These are phyloP conservation scores for Antigone vipio DNA, from an alignment of 2,113 vertebrate species.

Conservation along the genomic window DNA sequence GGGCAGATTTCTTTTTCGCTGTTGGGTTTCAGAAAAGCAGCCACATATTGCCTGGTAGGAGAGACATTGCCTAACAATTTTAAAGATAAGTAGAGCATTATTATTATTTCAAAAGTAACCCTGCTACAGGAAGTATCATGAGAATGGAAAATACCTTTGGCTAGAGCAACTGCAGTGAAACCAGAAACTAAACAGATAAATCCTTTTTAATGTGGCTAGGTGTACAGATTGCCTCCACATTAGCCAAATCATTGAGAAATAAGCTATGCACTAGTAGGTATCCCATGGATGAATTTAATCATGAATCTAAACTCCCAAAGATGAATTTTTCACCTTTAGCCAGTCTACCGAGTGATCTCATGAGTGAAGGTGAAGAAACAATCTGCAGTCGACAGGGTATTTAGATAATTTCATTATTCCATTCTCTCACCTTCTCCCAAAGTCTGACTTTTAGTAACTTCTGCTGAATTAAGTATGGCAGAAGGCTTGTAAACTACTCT, in stretches of 20 bases:
- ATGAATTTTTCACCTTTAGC: neutral
- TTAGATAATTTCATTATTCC: neutral
- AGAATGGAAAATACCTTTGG: neutral
- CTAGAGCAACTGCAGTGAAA: neutral
- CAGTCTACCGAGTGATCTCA: neutral
- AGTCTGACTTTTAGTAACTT: neutral
- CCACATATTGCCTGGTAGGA: neutral
- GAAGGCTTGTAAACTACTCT: neutral
- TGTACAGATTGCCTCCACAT: neutral
- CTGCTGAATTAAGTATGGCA: neutral
- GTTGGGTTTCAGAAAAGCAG: neutral
- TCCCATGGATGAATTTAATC: neutral
- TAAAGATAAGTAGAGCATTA: neutral
- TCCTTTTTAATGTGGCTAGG: neutral
- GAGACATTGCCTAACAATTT: neutral
- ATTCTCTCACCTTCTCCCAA: neutral
- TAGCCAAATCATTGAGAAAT: neutral
- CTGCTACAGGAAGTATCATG: neutral
- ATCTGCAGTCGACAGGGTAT: neutral
- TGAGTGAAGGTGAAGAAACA: neutral
- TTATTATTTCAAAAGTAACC: neutral
- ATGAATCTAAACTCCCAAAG: neutral
- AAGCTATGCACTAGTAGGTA: neutral
- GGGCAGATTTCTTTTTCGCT: neutral
- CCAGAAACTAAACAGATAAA: neutral